Evolutionary conservation across 1,140 invertebrate species (phyloP).

Genomic region (Hyphantria cunea): DNA sequence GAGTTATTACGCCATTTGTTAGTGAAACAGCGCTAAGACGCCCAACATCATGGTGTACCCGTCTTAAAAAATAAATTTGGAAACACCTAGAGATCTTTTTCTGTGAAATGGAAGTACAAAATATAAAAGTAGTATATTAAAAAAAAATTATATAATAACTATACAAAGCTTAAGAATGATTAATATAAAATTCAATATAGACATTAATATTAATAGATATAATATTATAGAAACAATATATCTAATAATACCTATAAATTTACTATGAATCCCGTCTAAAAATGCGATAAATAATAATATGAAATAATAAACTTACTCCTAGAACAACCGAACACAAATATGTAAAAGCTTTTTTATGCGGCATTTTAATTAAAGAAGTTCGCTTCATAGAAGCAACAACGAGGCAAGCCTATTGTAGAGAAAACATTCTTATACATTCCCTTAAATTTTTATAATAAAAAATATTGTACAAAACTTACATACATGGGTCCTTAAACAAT

Average conservation of each 20-base stretch:
- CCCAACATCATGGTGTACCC: conserved; percentile 41
- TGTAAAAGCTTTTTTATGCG: conserved; percentile 16
- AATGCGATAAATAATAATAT: conserved; percentile 61
- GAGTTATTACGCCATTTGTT: not conserved
- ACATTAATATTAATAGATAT: conserved; percentile 40
- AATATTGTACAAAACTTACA: conserved; percentile 76
- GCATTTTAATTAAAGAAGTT: conserved; percentile 44
- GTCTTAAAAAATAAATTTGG: conserved; percentile 54
- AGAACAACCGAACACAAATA: conserved; percentile 37
- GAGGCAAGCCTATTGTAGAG: conserved; percentile 58
- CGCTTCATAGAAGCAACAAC: conserved; percentile 76
- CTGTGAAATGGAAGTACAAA: conserved; percentile 38
- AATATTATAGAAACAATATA: conserved; percentile 53
- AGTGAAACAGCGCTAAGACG: conserved; percentile 30
- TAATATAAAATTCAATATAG: conserved; percentile 41
- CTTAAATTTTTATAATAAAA: conserved; percentile 50
- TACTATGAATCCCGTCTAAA: conserved; percentile 62
- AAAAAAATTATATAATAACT: conserved; percentile 34
- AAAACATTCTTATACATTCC: conserved; percentile 61
- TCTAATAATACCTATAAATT: conserved; percentile 68
- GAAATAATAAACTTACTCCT: conserved; percentile 62
- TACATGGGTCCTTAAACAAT: conserved; percentile 62
- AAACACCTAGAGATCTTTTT: conserved; percentile 64
- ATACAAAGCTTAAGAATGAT: conserved; percentile 42
- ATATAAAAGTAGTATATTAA: conserved; percentile 26